These are phyloP conservation scores for Euphysa ruthae DNA, from an alignment of 30 jellyfish, hydroid and myxozoan species.

Conservation along the genomic window DNA sequence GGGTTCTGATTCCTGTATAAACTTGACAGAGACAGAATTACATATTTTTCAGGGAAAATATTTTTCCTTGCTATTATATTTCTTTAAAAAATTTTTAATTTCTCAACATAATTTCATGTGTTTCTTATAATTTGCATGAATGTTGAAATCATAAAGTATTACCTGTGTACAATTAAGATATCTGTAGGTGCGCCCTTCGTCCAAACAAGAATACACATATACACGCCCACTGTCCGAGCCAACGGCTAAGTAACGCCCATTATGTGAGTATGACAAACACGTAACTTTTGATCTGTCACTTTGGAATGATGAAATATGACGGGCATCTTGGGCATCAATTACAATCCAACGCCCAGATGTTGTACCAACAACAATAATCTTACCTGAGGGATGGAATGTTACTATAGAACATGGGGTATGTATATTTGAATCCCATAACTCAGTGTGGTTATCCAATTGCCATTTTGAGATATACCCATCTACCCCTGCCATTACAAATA, in stretches of 20 bases:
- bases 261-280: conserved; percentile 19
- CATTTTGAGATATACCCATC: conserved; percentile 8
- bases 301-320: conserved; percentile 32
- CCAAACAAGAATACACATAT: conserved; percentile 40
- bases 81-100: too few relatives aligned
- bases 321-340: conserved; percentile 4
- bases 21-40: too few relatives aligned
- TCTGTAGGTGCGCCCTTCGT: conserved; percentile 68
- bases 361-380: conserved; percentile 61
- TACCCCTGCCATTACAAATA: conserved; percentile 20
- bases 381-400: conserved; percentile 58
- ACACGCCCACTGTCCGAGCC: conserved; percentile 61
- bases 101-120: too few relatives aligned
- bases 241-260: conserved; percentile 23
- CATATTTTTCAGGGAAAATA: too few relatives aligned
- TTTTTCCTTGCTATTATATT: too few relatives aligned
- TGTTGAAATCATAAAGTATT: background rate
- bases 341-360: conserved; percentile 58
- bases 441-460: conserved; percentile 12
- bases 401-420: conserved; percentile 24
- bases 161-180: conserved; percentile 48
- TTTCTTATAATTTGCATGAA: too few relatives aligned
- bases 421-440: conserved; percentile 10
- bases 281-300: conserved; percentile 17
- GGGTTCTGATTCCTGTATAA: too few relatives aligned